phyloP scores from a whole-genome alignment of 1,140 invertebrate genomes.

The Drosophila suzukii region DNA sequence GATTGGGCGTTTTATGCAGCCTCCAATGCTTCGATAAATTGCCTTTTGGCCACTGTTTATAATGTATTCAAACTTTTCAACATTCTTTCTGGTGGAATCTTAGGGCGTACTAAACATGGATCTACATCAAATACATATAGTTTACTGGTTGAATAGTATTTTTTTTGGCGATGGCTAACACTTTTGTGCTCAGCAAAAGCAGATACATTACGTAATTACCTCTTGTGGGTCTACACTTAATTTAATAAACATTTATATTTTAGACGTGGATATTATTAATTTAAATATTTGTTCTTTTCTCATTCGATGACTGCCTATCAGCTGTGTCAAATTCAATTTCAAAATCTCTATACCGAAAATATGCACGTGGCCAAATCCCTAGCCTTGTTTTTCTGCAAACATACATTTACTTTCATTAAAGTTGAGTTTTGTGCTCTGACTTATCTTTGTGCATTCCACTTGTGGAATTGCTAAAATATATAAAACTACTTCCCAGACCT shows the following conservation, averaged over 20 bases:
- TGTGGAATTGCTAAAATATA: constrained; percentile 15
- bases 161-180: constrained; percentile 12
- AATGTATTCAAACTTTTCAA: constrained; percentile 48
- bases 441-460: constrained; percentile 7
- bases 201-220: constrained; percentile 9
- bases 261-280: constrained; percentile 16
- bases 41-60: not conserved
- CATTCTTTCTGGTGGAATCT: constrained; percentile 18
- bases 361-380: not conserved
- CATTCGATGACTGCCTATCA: not conserved
- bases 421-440: constrained; percentile 5
- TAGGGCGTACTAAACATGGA: constrained; percentile 42
- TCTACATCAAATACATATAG: constrained; percentile 35
- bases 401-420: constrained; percentile 2
- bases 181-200: constrained; percentile 72
- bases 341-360: constrained; percentile 22
- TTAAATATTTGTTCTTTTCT: not conserved
- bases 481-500: constrained; percentile 22
- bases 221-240: constrained; percentile 12
- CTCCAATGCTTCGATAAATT: constrained; percentile 63
- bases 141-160: constrained; percentile 13
- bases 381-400: not conserved
- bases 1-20: constrained; percentile 60
- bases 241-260: constrained; percentile 37
- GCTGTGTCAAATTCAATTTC: not conserved